Conservation (phyloP, 2,888 invertebrate genomes). For the Parnassius orleans region DNA sequence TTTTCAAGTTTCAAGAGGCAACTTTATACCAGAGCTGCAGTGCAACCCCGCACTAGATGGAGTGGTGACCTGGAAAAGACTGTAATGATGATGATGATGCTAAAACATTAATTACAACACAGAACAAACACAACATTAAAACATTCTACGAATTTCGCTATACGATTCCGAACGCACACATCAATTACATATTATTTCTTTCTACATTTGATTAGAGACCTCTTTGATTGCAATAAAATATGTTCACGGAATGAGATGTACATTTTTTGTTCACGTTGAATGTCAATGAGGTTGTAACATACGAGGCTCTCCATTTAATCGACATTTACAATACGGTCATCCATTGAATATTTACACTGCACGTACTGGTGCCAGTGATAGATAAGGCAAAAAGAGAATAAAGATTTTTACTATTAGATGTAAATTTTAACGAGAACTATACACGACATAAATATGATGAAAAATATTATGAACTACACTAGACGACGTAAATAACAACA, state of each 20-base stretch:
- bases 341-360: conserved; percentile 9
- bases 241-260: conserved; percentile 17
- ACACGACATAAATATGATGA: too few species aligned
- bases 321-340: conserved; percentile 3
- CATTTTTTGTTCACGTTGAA: background rate
- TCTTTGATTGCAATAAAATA: conserved; percentile 19
- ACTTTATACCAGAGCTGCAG: too few species aligned
- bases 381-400: too few species aligned
- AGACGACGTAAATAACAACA: too few species aligned
- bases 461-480: too few species aligned
- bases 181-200: conserved; percentile 11
- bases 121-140: background rate
- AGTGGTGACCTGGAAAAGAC: too few species aligned
- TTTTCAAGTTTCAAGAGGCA: too few species aligned
- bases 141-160: conserved; percentile 12
- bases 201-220: conserved; percentile 8
- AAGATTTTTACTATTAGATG: too few species aligned
- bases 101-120: too few species aligned
- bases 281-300: conserved; percentile 13
- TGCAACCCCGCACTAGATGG: too few species aligned
- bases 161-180: conserved; percentile 3
- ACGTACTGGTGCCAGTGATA: background rate
- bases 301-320: conserved; percentile 7
- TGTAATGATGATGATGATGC: too few species aligned
- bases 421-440: too few species aligned